Evolutionary conservation across 2,113 vertebrate species (phyloP).

Genomic region (Brachionichthys hirsutus): DNA sequence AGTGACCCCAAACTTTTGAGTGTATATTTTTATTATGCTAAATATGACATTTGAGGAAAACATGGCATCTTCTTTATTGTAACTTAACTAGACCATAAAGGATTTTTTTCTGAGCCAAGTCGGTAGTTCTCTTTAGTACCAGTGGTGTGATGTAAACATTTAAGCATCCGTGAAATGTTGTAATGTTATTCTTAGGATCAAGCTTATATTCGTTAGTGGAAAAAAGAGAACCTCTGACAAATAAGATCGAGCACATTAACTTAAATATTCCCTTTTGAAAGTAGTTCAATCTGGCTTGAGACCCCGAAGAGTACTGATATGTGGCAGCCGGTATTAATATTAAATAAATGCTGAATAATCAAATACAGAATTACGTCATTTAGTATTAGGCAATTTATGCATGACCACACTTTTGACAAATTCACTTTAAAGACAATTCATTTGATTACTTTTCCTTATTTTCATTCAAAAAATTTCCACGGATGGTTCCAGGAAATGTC

Average conservation of each 20-base stretch:
- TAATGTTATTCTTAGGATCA: constrained; percentile 23
- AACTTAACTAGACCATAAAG: neutral
- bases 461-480: constrained; percentile 33
- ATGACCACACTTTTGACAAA: neutral
- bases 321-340: neutral
- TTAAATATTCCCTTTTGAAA: constrained; percentile 2
- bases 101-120: constrained; percentile 1
- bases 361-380: neutral
- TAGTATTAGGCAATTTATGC: neutral
- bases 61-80: neutral
- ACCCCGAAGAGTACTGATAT: neutral
- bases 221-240: constrained; percentile 7
- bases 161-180: constrained; percentile 24
- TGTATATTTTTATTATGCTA: neutral
- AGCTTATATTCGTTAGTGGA: constrained; percentile 13
- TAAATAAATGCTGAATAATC: neutral
- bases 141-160: constrained; percentile 4
- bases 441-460: constrained; percentile 1
- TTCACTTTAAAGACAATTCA: neutral
- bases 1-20: too few relatives aligned
- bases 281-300: neutral
- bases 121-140: constrained; percentile 4
- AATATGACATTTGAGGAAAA: neutral
- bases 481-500: constrained; percentile 44
- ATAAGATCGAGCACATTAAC: neutral